These are phyloP conservation scores for Sitta europaea DNA, from an alignment of 2,113 vertebrate genomes.

Conservation along the genomic window DNA sequence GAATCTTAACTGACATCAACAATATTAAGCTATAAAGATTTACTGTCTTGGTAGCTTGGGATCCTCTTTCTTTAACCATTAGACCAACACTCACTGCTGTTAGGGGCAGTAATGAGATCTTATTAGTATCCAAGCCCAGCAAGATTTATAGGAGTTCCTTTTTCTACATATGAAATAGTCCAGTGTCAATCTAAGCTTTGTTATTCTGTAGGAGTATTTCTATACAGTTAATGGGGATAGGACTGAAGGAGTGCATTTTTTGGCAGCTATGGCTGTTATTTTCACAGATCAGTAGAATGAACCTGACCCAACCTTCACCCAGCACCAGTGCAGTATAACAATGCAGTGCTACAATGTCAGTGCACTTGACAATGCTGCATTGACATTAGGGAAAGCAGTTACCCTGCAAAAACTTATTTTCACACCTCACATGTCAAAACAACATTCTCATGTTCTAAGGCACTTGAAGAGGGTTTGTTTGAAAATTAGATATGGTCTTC, in stretches of 20 bases:
- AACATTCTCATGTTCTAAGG: neutral
- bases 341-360: neutral
- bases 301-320: neutral
- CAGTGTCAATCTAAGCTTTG: neutral
- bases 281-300: neutral
- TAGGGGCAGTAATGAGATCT: neutral
- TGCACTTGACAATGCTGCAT: neutral
- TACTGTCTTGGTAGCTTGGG: neutral
- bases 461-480: neutral
- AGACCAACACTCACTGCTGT: neutral
- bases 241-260: neutral
- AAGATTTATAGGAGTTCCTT: neutral
- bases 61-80: neutral
- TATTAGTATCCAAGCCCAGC: neutral
- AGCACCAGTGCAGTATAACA: neutral
- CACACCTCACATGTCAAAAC: neutral
- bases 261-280: neutral
- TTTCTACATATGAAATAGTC: neutral
- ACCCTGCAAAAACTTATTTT: neutral
- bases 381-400: neutral
- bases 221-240: neutral
- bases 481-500: slow-evolving; percentile 15
- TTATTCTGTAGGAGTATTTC: neutral
- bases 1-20: neutral
- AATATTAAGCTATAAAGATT: neutral